Conservation (phyloP, 2,888 invertebrate genomes). For the Drosophila lacicola region DNA sequence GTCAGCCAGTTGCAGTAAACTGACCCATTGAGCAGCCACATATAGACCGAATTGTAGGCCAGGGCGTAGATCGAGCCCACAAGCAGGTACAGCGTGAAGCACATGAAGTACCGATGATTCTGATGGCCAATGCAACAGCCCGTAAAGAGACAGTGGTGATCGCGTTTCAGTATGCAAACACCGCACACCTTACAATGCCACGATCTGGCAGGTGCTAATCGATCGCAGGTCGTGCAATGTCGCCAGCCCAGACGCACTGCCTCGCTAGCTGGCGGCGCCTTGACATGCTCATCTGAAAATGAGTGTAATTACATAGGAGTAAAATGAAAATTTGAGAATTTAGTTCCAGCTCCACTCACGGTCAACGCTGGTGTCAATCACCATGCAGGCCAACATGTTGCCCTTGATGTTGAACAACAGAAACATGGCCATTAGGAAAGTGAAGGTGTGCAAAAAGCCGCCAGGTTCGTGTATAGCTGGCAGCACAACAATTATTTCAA, state of each 20-base stretch:
- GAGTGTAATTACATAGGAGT: background rate
- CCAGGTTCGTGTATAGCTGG: slow-evolving; percentile 88
- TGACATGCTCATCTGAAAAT: background rate
- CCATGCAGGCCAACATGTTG: slow-evolving; percentile 91
- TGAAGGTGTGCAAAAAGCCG: slow-evolving; percentile 87
- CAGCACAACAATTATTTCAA: slow-evolving; percentile 89
- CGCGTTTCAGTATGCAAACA: slow-evolving; percentile 92
- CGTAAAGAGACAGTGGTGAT: slow-evolving; percentile 95
- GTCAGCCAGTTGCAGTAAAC: slow-evolving; percentile 85
- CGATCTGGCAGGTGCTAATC: slow-evolving; percentile 91
- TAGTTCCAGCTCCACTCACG: slow-evolving; percentile 82
- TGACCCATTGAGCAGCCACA: slow-evolving; percentile 85
- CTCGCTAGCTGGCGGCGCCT: slow-evolving; percentile 19
- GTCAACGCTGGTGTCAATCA: slow-evolving; percentile 91
- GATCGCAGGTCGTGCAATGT: slow-evolving; percentile 91
- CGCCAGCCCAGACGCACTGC: slow-evolving; percentile 87
- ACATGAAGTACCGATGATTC: slow-evolving; percentile 94
- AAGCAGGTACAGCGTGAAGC: slow-evolving; percentile 91
- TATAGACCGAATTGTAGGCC: slow-evolving; percentile 90
- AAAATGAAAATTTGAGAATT: background rate
- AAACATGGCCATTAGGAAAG: slow-evolving; percentile 89
- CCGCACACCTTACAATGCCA: slow-evolving; percentile 96
- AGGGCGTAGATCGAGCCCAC: slow-evolving; percentile 90
- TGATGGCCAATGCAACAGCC: slow-evolving; percentile 94
- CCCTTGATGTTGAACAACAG: slow-evolving; percentile 91